A percentile compares a stretch with the other conserved stretches of the same genome.
Conservation (phyloP, 2,113 vertebrate species). For the Toxotes chatareus region DNA sequence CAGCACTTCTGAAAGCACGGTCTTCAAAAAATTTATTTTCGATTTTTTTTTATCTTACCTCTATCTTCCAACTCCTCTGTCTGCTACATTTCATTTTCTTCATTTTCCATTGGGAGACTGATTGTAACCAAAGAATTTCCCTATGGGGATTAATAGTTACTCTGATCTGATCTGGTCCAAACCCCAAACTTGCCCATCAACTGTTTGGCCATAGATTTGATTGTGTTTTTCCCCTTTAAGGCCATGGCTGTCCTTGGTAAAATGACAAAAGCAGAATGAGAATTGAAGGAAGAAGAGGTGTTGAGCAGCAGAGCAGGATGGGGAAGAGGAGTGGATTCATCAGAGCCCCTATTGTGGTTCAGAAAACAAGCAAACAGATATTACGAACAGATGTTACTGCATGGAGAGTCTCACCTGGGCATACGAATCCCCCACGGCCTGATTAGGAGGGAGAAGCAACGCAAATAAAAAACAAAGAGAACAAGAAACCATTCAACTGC, state of each 20-base stretch:
- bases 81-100: no score
- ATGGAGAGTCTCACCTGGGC: slow-evolving; percentile 52
- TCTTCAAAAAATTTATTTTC: no score
- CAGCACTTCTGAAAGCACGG: no score
- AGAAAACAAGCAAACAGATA: slow-evolving; percentile 65
- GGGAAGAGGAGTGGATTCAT: slow-evolving; percentile 33
- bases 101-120: no score
- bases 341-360: slow-evolving; percentile 35
- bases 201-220: no score
- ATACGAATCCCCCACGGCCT: slow-evolving; percentile 37
- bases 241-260: background rate
- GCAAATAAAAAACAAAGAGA: slow-evolving; percentile 30
- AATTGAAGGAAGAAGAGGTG: background rate
- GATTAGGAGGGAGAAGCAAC: slow-evolving; percentile 46
- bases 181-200: no score
- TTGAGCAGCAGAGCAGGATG: slow-evolving; percentile 9
- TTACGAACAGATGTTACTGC: no score
- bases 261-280: slow-evolving; percentile 2
- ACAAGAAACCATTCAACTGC: slow-evolving; percentile 1
- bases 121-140: no score
- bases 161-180: no score
- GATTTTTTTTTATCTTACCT: no score
- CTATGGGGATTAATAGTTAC: no score
- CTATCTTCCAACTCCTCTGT: no score
- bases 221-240: background rate